A percentile compares a stretch with the other conserved stretches of the same genome.
Conservation (phyloP, 2,888 invertebrate species). For the Sminthurides aquaticus region DNA sequence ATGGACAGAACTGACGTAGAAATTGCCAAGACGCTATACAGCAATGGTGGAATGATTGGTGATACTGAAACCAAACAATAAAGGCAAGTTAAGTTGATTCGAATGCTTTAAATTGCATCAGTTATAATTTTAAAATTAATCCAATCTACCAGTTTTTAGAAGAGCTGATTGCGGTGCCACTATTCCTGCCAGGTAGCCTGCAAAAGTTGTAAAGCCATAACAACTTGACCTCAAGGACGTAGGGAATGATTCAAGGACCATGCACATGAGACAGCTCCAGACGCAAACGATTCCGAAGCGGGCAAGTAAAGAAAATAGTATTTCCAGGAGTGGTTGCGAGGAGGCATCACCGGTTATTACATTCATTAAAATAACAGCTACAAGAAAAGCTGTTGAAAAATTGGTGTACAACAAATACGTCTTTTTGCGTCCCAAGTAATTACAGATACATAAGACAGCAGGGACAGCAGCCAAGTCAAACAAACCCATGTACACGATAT, state of each 20-base stretch:
- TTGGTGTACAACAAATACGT: slow-evolving; percentile 26
- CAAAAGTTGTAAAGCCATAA: slow-evolving; percentile 29
- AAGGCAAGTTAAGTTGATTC: neutral
- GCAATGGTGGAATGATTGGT: slow-evolving; percentile 32
- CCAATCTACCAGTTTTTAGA: slow-evolving; percentile 26
- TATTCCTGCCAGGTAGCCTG: slow-evolving; percentile 31
- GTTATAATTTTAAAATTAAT: too few relatives aligned
- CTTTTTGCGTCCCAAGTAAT: slow-evolving; percentile 29
- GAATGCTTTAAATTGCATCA: neutral
- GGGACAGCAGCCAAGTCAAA: slow-evolving; percentile 3
- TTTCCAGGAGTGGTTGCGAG: slow-evolving; percentile 5
- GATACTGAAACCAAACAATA: slow-evolving; percentile 26
- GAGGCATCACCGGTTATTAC: neutral
- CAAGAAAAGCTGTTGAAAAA: slow-evolving; percentile 25
- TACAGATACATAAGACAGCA: neutral
- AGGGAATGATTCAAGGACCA: neutral
- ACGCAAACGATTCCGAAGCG: slow-evolving; percentile 14
- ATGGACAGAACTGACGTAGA: slow-evolving; percentile 23
- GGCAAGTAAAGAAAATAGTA: neutral
- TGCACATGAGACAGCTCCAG: slow-evolving; percentile 22
- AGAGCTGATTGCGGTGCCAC: slow-evolving; percentile 33
- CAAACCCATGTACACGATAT: slow-evolving; percentile 14
- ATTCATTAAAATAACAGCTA: slow-evolving; percentile 18
- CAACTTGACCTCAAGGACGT: slow-evolving; percentile 1
- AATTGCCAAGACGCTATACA: slow-evolving; percentile 28